Base-by-base conservation (phyloP, 2,797 vertebrate species). In the Scarus forsteni region DNA sequence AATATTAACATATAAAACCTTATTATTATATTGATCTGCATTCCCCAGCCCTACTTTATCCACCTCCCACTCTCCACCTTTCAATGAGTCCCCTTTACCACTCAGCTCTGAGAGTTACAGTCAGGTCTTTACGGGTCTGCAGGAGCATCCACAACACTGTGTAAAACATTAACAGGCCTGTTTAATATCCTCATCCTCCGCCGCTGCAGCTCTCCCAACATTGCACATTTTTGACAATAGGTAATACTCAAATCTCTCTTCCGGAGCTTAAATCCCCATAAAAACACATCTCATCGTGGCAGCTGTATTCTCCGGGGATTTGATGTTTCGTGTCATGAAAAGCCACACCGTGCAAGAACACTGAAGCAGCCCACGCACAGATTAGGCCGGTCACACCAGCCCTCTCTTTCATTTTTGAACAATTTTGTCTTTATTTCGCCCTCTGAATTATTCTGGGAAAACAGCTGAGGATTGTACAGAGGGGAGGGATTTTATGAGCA, bases 161-260 rank as follows among this genome's bases (percentile, higher is more conserved):
- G 87, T 92, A 88, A 90, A 92, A 88, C 89, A 89, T 90, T 88
- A 90, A 91, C 83, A 77, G 82, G 80, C 87, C 85, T 45, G 76
- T 87, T 90, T 89, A 89, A 88, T 83, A 73, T 73, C 79, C 83
- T 75, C 79, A 45, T 78, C 85, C 79, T 76, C 66, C 61, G 7
- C 11, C 10, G 67, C 79, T 7, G 55, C 78, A 50, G 71, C 83
- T 77, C 71, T 75, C 75, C 84, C 52, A 65, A 78, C 81, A 73
- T 72, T 69, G 80, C 82, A 80, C 80, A 75, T 82, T 86, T 86
- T 84, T 82, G 80, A 92, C 89, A 91, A 90, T 86, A 82, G 87
- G 80, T 82, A 85, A 79, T 80, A 81, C 84, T 81, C 85, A 88
- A 89, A 92, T 89, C 87, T 83, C 85, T 88, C 81, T 84, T 89